Percentiles rank a stretch among this genome's conserved stretches.
These are phyloP conservation scores for Enteromius anoplus DNA, from an alignment of 2,797 vertebrate species.

Conservation along the genomic window DNA sequence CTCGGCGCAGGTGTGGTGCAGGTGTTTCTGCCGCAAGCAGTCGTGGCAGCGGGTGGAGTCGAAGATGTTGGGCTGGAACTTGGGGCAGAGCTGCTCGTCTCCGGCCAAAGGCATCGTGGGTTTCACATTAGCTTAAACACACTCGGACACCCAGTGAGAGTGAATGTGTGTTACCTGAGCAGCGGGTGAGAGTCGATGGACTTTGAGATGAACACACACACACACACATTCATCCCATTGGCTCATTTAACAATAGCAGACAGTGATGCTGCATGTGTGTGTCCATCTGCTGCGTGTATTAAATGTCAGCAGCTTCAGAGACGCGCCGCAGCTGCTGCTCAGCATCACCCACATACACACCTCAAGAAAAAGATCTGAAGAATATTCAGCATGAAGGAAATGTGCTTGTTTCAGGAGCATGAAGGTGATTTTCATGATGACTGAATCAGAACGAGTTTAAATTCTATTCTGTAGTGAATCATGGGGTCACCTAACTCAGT, in stretches of 20 bases:
- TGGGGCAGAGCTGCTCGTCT: constrained; percentile 74
- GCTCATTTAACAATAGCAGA: constrained; percentile 31
- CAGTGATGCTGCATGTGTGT: constrained; percentile 31
- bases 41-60: constrained; percentile 85
- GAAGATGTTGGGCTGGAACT: constrained; percentile 86
- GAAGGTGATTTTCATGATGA: background rate
- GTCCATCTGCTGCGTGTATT: constrained; percentile 70
- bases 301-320: constrained; percentile 72
- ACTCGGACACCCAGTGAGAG: constrained; percentile 49
- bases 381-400: background rate
- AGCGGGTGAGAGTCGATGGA: constrained; percentile 26
- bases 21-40: constrained; percentile 79
- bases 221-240: background rate
- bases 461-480: no score
- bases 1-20: constrained; percentile 65
- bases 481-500: no score
- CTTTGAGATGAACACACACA: constrained; percentile 18
- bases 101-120: constrained; percentile 74
- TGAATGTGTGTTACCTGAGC: constrained; percentile 18
- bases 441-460: background rate
- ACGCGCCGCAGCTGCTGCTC: constrained; percentile 7
- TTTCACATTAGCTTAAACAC: background rate
- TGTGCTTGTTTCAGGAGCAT: background rate
- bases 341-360: background rate
- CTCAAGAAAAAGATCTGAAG: background rate